Base-by-base conservation (phyloP, 2,888 invertebrate genomes). In the Cerastoderma edule region DNA sequence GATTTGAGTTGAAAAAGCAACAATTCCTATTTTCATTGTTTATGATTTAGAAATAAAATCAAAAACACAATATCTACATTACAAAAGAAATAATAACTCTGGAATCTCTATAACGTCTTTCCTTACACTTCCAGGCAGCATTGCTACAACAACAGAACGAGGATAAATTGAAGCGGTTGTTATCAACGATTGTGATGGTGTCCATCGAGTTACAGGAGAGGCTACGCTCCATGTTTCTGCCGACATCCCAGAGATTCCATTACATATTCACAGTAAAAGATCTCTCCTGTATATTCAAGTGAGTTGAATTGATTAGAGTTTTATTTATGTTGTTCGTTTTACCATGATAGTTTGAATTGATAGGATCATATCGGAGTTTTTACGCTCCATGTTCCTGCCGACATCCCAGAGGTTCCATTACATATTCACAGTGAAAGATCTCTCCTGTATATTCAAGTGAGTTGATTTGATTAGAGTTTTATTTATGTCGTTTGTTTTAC, bases 361-460 rank as follows among this genome's bases (percentile, higher is more conserved):
- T n/a, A n/a, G n/a, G n/a, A n/a, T n/a, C n/a, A n/a, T 92, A 57
- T 91, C 92, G 80, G 89, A 91, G 53, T 82, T 91, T 28, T 84
- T 93, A 67, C 70, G 89, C 10, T 70, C 78, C 46, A 92, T 92
- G 91, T 93, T 91, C 83, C 84, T 92, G 28, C 87, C 89, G 4
- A 93, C 91, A 5, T 85, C 92, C 24, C 87, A 90, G 75, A 79
- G 92, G 39, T 90, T 91, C 69, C 93, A 93, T 82, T 93, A 93
- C 72, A 84, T 92, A 64, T 93, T 92, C 83, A 92, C 90, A 1
- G 81, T 91, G 65, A 87, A 87, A 63, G 90, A 91, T 72, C 84
- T 93, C 48, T 81, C 89, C 33, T 87, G 85, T 66, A 87, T 93
- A 46, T 93, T 93, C 87, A 90, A 90, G 91, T 92, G 70, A 67